Evolutionary conservation across 2,113 vertebrate species (phyloP), one percentile per base, ranked within the genome.

Genomic region (Tetraodon nigroviridis): DNA sequence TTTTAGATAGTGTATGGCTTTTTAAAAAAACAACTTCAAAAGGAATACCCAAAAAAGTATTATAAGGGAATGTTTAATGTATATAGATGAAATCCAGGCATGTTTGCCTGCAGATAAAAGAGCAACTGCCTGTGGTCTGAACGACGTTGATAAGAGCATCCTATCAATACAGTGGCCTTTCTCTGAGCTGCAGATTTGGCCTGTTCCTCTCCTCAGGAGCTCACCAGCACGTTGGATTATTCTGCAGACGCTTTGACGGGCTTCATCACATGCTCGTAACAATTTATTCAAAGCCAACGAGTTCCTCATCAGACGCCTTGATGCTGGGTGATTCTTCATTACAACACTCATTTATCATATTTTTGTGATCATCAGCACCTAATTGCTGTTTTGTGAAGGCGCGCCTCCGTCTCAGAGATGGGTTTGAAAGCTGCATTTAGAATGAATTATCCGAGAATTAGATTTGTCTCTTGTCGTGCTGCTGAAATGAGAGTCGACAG

Each of bases 111-210:
- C 54, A 52, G 70, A 67, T 57, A 74, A 82, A 85, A 61, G 8
- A 57, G 18, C 29, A 80, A 70, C 75, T 70, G 79, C 77, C 69
- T 73, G 55, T 8, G 24, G 75, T 8, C 67, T 86, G 82, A 80
- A 67, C 58, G 55, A 15, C 10, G 15, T 67, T 81, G 87, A 89
- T 86, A 86, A 84, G 73, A 71, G 47, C 51, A 18, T 66, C 73
- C 69, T 81, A 81, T 58, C 78, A 75, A 86, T 89, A 89, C 81
- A 86, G 77, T 84, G 75, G 67, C 54, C 78, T 80, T 78, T 86
- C 80, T 83, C 64, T 60, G 56, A 27, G 66, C 54, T 50, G 65
- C 55, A 61, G 59, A 56, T 51, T 66, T 51, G 50, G 50, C 58
- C 53, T 68, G 59, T 71, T 74, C 44, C 44, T 74, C 81, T 78